These are phyloP conservation scores for Perdix hodgsoniae DNA, from an alignment of 2,797 vertebrate genomes.

Conservation along the genomic window DNA sequence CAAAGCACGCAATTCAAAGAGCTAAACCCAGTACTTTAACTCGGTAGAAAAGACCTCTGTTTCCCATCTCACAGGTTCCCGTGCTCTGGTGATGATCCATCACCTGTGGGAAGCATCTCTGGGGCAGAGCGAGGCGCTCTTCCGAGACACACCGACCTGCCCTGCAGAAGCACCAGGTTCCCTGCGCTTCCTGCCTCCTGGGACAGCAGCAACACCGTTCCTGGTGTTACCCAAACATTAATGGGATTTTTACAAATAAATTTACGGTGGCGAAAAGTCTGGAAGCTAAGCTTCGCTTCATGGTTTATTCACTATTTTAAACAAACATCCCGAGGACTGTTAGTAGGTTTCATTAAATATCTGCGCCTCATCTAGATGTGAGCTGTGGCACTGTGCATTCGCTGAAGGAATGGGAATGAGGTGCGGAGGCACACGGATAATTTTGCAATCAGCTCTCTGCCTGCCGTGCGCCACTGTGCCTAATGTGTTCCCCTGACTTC, in stretches of 20 bases:
- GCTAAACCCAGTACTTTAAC: conserved; percentile 58
- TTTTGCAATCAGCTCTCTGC: not conserved
- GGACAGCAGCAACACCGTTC: not conserved
- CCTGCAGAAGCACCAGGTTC: not conserved
- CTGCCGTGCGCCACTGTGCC: not conserved
- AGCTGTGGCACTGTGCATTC: not conserved
- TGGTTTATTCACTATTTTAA: conserved; percentile 35
- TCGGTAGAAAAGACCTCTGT: conserved; percentile 24
- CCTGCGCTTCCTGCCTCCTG: not conserved
- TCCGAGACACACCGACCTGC: not conserved
- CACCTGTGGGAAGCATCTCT: not conserved
- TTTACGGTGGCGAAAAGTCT: not conserved
- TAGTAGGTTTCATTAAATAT: conserved; percentile 35
- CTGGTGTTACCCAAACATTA: not conserved
- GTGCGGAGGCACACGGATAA: not conserved
- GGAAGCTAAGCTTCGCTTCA: not conserved
- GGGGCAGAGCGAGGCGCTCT: not conserved
- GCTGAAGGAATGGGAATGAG: not conserved
- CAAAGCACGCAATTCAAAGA: conserved; percentile 47
- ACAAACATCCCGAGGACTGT: conserved; percentile 14
- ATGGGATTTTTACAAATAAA: not conserved
- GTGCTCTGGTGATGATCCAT: conserved; percentile 45
- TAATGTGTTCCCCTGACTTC: not conserved
- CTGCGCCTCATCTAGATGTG: not conserved
- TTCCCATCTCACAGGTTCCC: not conserved